A percentile compares a stretch with the other conserved stretches of the same genome.
These are phyloP conservation scores for Cotesia glomerata DNA, from an alignment of 1,140 invertebrate genomes.

Conservation along the genomic window DNA sequence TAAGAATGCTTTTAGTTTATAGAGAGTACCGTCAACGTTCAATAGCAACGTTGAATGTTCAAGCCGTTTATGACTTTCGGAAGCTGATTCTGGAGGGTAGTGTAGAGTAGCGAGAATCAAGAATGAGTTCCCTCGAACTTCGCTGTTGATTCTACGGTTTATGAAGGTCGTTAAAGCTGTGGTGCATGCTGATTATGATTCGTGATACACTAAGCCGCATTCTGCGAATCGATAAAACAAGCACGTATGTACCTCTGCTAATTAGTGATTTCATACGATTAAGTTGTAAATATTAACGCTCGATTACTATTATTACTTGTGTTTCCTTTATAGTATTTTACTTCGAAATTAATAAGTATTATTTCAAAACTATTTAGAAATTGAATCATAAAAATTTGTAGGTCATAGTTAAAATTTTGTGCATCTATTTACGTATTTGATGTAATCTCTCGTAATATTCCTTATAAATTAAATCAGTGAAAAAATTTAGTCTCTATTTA, in stretches of 20 bases:
- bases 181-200: neutral
- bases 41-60: neutral
- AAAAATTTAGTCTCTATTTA: too few relatives aligned
- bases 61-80: neutral
- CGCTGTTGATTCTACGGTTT: neutral
- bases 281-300: neutral
- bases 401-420: too few relatives aligned
- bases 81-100: neutral
- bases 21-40: neutral
- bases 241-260: neutral
- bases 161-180: neutral
- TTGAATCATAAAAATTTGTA: too few relatives aligned
- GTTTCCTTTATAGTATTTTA: neutral
- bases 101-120: neutral
- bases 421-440: too few relatives aligned
- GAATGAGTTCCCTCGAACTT: neutral
- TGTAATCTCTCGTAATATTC: too few relatives aligned
- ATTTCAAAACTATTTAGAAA: too few relatives aligned
- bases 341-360: too few relatives aligned
- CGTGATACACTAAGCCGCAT: neutral
- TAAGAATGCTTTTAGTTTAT: neutral
- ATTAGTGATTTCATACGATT: neutral
- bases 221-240: neutral
- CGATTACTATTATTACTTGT: neutral
- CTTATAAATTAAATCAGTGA: too few relatives aligned